Conservation (phyloP, 92 coral and sea anemone species). For the Bergia puertoricense region DNA sequence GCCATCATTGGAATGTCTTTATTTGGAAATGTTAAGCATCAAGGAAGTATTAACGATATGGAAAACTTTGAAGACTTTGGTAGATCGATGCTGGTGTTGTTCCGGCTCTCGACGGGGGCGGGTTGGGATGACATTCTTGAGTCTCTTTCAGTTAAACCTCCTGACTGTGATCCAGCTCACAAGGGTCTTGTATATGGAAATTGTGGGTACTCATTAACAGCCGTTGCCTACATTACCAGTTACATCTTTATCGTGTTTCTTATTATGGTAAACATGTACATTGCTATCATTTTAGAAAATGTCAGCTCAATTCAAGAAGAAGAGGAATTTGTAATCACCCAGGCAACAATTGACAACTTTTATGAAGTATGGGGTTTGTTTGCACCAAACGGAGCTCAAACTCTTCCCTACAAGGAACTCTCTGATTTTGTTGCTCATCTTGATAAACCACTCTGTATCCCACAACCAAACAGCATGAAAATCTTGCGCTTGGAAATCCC, state of each 20-base stretch:
- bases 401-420: conserved; percentile 70
- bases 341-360: conserved; percentile 83
- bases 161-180: neutral
- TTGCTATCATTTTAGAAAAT: conserved; percentile 90
- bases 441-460: conserved; percentile 81
- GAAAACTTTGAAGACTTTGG: conserved; percentile 38
- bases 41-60: conserved; percentile 33
- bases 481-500: conserved; percentile 79
- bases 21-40: conserved; percentile 36
- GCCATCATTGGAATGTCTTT: conserved; percentile 37
- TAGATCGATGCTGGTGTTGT: conserved; percentile 27
- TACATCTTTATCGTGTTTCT: conserved; percentile 81
- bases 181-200: conserved; percentile 67
- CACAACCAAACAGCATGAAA: conserved; percentile 74
- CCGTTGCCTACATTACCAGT: conserved; percentile 67
- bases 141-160: conserved; percentile 38
- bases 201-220: conserved; percentile 76
- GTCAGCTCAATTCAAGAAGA: conserved; percentile 88
- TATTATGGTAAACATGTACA: conserved; percentile 96
- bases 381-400: conserved; percentile 81
- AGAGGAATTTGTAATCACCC: conserved; percentile 86
- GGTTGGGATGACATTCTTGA: conserved; percentile 37
- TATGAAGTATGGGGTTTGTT: conserved; percentile 84
- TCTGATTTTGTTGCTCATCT: conserved; percentile 83
- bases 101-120: conserved; percentile 34